These are phyloP conservation scores for Celastrina argiolus DNA, from an alignment of 2,888 invertebrate genomes.

Conservation along the genomic window DNA sequence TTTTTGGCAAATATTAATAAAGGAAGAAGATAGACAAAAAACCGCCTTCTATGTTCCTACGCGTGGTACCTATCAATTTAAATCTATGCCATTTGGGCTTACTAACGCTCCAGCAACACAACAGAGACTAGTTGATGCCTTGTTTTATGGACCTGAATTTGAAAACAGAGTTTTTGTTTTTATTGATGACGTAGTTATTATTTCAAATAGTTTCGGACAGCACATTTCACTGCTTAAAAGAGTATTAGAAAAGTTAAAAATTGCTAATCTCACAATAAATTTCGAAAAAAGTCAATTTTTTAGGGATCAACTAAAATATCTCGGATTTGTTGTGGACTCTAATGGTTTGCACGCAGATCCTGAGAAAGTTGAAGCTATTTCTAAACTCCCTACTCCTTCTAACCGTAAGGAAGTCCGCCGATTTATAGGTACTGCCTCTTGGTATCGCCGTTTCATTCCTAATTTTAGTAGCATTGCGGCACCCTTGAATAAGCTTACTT, in stretches of 20 bases:
- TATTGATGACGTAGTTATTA: constrained; percentile 35
- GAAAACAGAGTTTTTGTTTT: constrained; percentile 31
- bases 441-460: constrained; percentile 35
- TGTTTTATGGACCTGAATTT: constrained; percentile 30
- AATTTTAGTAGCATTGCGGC: constrained; percentile 30
- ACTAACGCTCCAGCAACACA: constrained; percentile 38
- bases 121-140: constrained; percentile 35
- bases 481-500: constrained; percentile 36
- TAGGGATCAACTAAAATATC: constrained; percentile 31
- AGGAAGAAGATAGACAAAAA: constrained; percentile 29
- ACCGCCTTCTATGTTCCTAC: constrained; percentile 33
- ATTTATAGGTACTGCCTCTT: constrained; percentile 37
- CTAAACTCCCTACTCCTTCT: constrained; percentile 34
- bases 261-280: constrained; percentile 36
- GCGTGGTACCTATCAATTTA: constrained; percentile 32
- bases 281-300: constrained; percentile 35
- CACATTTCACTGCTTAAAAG: constrained; percentile 29
- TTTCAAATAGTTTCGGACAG: constrained; percentile 29
- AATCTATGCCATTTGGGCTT: constrained; percentile 31
- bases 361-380: constrained; percentile 33
- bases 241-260: constrained; percentile 31
- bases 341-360: constrained; percentile 35
- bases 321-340: constrained; percentile 34
- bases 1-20: constrained; percentile 31
- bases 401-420: constrained; percentile 34